Base-by-base conservation (phyloP, 64 coral and sea anemone species). In the Orbicella faveolata region DNA sequence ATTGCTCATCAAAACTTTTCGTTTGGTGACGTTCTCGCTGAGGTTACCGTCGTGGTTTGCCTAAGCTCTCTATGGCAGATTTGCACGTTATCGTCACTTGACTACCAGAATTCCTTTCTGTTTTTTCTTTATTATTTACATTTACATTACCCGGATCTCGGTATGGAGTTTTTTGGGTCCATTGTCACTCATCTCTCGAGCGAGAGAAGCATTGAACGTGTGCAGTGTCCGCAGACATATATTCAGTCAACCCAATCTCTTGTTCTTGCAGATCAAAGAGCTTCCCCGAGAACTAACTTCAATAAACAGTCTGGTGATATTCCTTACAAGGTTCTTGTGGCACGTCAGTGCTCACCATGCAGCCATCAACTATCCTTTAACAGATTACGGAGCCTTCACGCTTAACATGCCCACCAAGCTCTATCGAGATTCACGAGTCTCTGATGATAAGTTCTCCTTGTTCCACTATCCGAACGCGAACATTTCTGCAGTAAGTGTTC, bases 391-490 rank as follows among this genome's bases (percentile, higher is more conserved):
- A 8, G 86, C 79, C 44, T 89, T 91, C 4, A 84, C 87, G 26
- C 79, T 87, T 0, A 92, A 89, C 41, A 89, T 96, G 82, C 94
- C 94, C 2, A 93, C 94, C 9, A 96, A 92, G 63, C 80, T 96
- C 13, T 96, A 96, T 39, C 26, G 79, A 41, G 94, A 96, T 35
- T 52, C 80, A 52, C 90, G 90, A 11, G 57, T 77, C 4, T 18
- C 70, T 10, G 36, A 77, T 1, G 80, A 74, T 19, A 17, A 61
- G 12, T 95, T 96, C 14, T 87, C 84, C 5, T 63, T 92, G 23
- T 78, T 79, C n/a, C 92, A 81, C 53, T 59, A 89, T 73, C 90
- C 94, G 4, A 91, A 83, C 19, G 78, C 84, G 33, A 85, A 74
- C 48, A 96, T 87, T 34, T 52, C 94, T 54, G 34, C 87, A 36